Evolutionary conservation across 2,113 vertebrate genomes (phyloP).

Genomic region (Corydoras maculifer): DNA sequence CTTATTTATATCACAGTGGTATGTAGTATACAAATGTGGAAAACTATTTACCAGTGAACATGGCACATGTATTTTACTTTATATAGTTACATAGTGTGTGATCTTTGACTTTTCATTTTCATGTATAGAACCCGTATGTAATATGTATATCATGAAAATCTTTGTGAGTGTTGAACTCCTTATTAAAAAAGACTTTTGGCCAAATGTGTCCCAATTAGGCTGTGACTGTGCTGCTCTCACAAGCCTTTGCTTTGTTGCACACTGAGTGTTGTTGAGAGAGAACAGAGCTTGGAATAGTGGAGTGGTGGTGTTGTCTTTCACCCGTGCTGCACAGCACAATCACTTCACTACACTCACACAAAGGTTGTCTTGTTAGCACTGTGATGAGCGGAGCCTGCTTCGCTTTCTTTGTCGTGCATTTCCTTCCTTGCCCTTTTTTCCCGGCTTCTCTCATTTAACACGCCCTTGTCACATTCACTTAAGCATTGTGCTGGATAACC

Average conservation of each 20-base stretch:
- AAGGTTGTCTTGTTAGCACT: conserved; percentile 26
- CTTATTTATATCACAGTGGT: too few species aligned
- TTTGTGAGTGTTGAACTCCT: too few species aligned
- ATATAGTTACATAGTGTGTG: too few species aligned
- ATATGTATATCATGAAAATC: too few species aligned
- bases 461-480: conserved; percentile 3
- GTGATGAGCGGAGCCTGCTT: conserved; percentile 21
- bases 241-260: conserved; percentile 6
- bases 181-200: too few species aligned
- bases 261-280: background rate
- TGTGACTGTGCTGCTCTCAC: conserved; percentile 5
- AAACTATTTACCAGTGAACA: too few species aligned
- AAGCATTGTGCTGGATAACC: background rate
- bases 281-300: background rate
- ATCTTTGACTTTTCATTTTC: too few species aligned
- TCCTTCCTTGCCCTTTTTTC: background rate
- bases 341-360: conserved; percentile 27
- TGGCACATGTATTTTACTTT: too few species aligned
- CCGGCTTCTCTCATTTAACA: conserved; percentile 41
- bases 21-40: too few species aligned
- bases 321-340: conserved; percentile 20
- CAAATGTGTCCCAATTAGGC: background rate
- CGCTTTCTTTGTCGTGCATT: conserved; percentile 1
- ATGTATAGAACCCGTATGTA: too few species aligned
- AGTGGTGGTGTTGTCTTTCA: conserved; percentile 27